Conservation (phyloP, 2,888 invertebrate species). For the Dryocosmus kuriphilus region DNA sequence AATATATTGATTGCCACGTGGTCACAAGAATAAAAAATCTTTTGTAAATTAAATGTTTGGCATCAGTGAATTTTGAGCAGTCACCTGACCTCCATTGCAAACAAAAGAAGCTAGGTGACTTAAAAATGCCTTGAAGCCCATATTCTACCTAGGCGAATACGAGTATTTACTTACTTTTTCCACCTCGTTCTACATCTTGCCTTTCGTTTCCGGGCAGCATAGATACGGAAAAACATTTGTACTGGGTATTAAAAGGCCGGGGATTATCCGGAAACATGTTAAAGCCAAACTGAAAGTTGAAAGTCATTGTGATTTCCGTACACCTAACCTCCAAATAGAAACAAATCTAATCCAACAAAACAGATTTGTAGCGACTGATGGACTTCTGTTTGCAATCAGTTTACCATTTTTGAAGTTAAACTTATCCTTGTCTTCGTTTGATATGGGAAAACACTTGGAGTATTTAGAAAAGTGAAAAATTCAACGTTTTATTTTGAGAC, state of each 20-base stretch:
- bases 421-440: conserved; percentile 4
- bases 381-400: conserved; percentile 36
- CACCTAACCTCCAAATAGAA: conserved; percentile 48
- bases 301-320: conserved; percentile 60
- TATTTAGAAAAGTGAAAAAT: conserved; percentile 22
- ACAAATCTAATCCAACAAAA: conserved; percentile 40
- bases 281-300: conserved; percentile 90
- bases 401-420: conserved; percentile 50
- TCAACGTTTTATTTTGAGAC: not conserved
- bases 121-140: not conserved
- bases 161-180: conserved; percentile 87
- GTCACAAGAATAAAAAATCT: no score
- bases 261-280: conserved; percentile 92
- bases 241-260: conserved; percentile 89
- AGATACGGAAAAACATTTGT: conserved; percentile 95
- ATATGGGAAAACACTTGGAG: not conserved
- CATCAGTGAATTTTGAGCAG: not conserved
- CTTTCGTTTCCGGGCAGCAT: conserved; percentile 97
- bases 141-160: not conserved
- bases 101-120: no score
- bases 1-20: no score
- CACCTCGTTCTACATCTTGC: conserved; percentile 96
- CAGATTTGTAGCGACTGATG: conserved; percentile 36
- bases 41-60: no score
- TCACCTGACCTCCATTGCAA: not conserved